phyloP scores from a whole-genome alignment of 2,888 invertebrate species.

The Agrotis clavis region DNA sequence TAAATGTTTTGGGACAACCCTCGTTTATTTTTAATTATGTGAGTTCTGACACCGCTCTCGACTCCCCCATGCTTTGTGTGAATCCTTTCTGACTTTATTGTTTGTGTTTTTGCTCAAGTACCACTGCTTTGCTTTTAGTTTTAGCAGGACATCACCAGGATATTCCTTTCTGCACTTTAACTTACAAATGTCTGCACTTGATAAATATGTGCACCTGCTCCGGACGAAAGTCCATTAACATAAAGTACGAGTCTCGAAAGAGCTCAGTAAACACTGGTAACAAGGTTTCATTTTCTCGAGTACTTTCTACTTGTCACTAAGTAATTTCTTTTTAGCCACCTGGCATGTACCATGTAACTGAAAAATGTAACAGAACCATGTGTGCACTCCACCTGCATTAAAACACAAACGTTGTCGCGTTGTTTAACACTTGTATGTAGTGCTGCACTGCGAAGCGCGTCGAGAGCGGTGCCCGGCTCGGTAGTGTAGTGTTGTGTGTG shows the following conservation, averaged over 20 bases:
- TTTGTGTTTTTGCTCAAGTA: conserved; percentile 71
- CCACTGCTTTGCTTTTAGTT: conserved; percentile 69
- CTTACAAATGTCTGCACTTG: conserved; percentile 57
- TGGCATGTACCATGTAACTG: conserved; percentile 26
- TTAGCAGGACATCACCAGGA: conserved; percentile 70
- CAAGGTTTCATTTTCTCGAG: conserved; percentile 52
- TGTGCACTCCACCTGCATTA: conserved; percentile 60
- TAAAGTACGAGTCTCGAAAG: conserved; percentile 59
- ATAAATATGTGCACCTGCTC: conserved; percentile 58
- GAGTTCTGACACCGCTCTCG: conserved; percentile 89
- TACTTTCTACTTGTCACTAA: conserved; percentile 50
- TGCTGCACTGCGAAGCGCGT: conserved; percentile 81
- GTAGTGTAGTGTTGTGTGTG: conserved; percentile 86
- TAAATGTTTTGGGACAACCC: conserved; percentile 91
- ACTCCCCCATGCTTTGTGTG: conserved; percentile 83
- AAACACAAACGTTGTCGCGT: conserved; percentile 61
- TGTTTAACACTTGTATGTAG: conserved; percentile 66
- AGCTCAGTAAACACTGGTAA: conserved; percentile 56
- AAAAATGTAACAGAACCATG: conserved; percentile 44
- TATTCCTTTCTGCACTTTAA: conserved; percentile 60
- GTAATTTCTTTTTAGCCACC: conserved; percentile 33
- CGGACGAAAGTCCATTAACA: conserved; percentile 62
- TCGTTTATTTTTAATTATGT: conserved; percentile 86
- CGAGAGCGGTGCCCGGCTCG: conserved; percentile 85
- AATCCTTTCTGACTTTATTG: conserved; percentile 69